A percentile compares a stretch with the other conserved stretches of the same genome.
phyloP scores from a whole-genome alignment of 2,113 vertebrate species.

The Phycodurus eques region DNA sequence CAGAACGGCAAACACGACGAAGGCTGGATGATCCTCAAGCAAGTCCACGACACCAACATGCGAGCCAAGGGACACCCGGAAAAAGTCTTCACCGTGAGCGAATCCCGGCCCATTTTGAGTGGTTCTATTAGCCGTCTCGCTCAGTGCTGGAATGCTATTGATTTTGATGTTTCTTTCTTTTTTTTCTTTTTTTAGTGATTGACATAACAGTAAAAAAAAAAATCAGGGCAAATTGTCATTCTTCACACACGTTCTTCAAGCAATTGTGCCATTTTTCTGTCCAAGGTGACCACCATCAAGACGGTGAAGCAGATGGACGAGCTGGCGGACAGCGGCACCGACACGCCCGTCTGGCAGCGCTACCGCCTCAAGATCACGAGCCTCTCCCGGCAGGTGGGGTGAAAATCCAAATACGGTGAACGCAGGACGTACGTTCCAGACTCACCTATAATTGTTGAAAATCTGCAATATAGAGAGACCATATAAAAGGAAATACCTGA shows the following conservation, averaged over 20 bases:
- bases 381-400: constrained; percentile 85
- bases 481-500: too few species aligned
- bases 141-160: too few species aligned
- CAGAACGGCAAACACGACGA: constrained; percentile 97
- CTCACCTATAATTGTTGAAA: too few species aligned
- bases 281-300: constrained; percentile 95
- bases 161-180: not conserved
- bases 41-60: constrained; percentile 98
- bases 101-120: not conserved
- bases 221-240: not conserved
- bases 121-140: too few species aligned
- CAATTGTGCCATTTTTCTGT: not conserved
- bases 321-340: constrained; percentile 88
- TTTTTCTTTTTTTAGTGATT: not conserved
- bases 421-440: not conserved
- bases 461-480: too few species aligned
- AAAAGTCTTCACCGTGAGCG: constrained; percentile 91
- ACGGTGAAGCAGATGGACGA: constrained; percentile 93
- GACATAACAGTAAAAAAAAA: too few species aligned
- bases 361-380: constrained; percentile 86
- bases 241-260: not conserved
- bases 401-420: not conserved
- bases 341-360: constrained; percentile 85
- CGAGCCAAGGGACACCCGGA: constrained; percentile 92
- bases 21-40: constrained; percentile 98